Conservation (phyloP, 2,113 vertebrate genomes). For the Pelusios castaneus region DNA sequence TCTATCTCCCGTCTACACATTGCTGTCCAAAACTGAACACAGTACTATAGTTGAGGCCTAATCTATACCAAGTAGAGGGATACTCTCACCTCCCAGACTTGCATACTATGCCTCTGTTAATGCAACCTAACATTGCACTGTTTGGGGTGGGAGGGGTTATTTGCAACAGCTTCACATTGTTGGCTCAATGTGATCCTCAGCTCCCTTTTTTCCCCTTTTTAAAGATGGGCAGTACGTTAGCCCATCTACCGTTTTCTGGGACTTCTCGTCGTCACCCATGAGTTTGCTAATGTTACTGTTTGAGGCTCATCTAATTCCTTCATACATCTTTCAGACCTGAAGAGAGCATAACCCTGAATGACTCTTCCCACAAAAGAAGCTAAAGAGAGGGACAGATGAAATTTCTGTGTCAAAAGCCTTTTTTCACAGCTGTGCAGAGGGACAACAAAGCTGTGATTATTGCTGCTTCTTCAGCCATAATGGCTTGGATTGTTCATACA, state of each 20-base stretch:
- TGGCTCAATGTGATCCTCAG: neutral
- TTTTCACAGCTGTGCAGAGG: neutral
- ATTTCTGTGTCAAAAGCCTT: constrained; percentile 8
- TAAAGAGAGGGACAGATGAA: fast-evolving
- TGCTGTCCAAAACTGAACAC: neutral
- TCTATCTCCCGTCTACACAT: no score
- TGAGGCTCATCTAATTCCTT: neutral
- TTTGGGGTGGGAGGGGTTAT: no score
- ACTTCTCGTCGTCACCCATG: neutral
- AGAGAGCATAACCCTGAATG: fast-evolving
- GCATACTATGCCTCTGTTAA: neutral
- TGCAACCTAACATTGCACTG: neutral
- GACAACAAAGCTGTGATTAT: fast-evolving
- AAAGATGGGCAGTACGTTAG: neutral
- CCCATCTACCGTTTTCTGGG: neutral
- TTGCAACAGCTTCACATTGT: neutral
- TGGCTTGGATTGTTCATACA: fast-evolving
- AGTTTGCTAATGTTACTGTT: neutral
- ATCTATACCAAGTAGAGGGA: neutral
- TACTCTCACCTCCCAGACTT: neutral
- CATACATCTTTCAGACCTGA: neutral
- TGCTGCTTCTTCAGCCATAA: neutral
- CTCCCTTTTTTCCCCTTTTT: neutral
- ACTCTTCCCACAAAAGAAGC: neutral
- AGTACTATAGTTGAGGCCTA: neutral